Conservation (phyloP, 2,888 invertebrate genomes). For the Uropetala carovei region DNA sequence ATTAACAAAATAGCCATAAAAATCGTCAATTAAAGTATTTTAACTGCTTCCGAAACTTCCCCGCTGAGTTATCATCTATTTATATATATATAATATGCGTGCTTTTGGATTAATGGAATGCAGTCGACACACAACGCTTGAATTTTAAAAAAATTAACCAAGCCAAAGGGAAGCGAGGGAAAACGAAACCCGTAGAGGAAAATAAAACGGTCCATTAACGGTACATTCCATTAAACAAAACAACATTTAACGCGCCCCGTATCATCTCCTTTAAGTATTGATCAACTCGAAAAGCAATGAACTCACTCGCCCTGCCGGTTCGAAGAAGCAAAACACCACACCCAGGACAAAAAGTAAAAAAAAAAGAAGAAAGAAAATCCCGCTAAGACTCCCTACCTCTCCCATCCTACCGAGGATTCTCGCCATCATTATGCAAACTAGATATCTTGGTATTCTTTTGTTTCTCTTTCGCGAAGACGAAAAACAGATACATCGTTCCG, state of each 20-base stretch:
- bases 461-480: background rate
- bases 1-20: too few species aligned
- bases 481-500: background rate
- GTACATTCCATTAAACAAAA: background rate
- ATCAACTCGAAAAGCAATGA: background rate
- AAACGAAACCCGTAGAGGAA: too few species aligned
- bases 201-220: too few species aligned
- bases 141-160: too few species aligned
- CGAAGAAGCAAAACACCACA: conserved; percentile 8
- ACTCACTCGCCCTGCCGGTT: background rate
- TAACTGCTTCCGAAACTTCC: too few species aligned
- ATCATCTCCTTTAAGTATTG: conserved; percentile 15
- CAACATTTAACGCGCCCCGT: background rate
- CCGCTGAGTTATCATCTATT: too few species aligned
- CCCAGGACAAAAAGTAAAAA: background rate
- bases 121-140: too few species aligned
- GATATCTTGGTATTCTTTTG: background rate
- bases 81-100: too few species aligned
- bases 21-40: too few species aligned
- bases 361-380: background rate
- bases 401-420: background rate
- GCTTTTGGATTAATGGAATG: too few species aligned
- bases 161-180: too few species aligned
- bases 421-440: background rate
- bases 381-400: background rate